Evolutionary conservation across 1,140 invertebrate genomes (phyloP), one percentile per base, ranked within the genome.

Genomic region (Lepidurus packardi): DNA sequence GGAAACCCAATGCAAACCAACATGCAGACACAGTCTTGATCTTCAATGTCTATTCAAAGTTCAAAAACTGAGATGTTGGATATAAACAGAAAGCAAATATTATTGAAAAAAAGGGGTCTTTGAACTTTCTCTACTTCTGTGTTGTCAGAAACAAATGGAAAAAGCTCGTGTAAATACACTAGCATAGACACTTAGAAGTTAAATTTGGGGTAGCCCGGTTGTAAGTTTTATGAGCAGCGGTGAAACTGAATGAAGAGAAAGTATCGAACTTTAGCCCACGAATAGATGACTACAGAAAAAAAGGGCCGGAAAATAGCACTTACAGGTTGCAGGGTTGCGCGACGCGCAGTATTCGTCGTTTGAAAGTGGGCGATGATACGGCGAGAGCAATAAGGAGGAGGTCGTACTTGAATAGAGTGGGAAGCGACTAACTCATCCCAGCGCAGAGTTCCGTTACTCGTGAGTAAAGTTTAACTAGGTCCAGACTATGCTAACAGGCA

Each of bases 381-480:
- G 53, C 8, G 53, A 5, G 53, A 65, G 53, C 16, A 65, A 21
- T 10, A 47, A 47, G 45, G 53, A 65, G 53, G 53, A 65, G 53
- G 53, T n/a, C 3, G 53, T n/a, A 1, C 53, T n/a, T 21, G 34
- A 34, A 34, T 0, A 34, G 34, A 34, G 53, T 13, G 53, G 21
- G 53, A 21, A 65, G 1, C 7, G 53, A 65, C 53, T 13, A 65
- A 65, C 16, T 65, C 53, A 65, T 21, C 53, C 53, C 53, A 65
- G 53, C 53, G 21, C 53, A 65, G 21, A 21, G 21, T 65, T 65
- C 53, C 53, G 53, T 65, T 65, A 65, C 53, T 65, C 53, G 53
- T n/a, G 53, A 65, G 53, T 65, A 65, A 65, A 65, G 53, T 65
- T 65, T 65, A 65, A n/a, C 53, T 65, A 65, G 53, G 53, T 65